phyloP scores from a whole-genome alignment of 2,888 invertebrate species.

The Acanthosepion lycidas region DNA sequence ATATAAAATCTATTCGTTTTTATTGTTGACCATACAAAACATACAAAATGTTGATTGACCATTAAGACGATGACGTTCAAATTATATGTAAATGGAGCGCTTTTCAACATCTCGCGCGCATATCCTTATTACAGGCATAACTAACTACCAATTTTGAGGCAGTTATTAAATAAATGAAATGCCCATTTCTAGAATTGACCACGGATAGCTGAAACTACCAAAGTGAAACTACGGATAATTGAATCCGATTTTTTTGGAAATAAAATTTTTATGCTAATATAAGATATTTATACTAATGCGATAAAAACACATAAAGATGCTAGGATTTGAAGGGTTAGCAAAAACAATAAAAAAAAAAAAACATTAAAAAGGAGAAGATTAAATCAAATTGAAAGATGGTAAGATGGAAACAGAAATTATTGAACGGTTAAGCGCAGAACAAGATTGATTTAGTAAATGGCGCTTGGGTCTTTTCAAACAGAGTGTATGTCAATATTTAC shows the following conservation, averaged over 20 bases:
- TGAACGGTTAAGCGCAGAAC: background rate
- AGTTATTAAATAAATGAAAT: too few species aligned
- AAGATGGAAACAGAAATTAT: background rate
- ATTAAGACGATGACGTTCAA: too few species aligned
- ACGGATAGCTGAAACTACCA: too few species aligned
- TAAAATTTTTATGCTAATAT: background rate
- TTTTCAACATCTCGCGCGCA: too few species aligned
- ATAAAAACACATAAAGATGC: background rate
- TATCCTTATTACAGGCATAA: too few species aligned
- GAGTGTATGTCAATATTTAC: background rate
- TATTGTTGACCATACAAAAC: too few species aligned
- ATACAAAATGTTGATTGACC: too few species aligned
- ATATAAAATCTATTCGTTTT: too few species aligned
- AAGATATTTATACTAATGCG: background rate
- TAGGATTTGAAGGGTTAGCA: background rate
- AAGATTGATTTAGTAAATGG: background rate
- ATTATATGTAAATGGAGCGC: too few species aligned
- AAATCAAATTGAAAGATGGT: background rate
- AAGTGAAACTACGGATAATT: too few species aligned
- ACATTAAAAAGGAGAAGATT: background rate
- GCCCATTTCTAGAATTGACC: too few species aligned
- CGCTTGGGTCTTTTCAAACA: background rate
- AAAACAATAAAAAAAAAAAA: background rate
- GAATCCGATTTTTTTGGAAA: background rate
- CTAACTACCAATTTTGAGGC: too few species aligned